phyloP scores from a whole-genome alignment of 2,113 vertebrate species.

The Lampris incognitus region DNA sequence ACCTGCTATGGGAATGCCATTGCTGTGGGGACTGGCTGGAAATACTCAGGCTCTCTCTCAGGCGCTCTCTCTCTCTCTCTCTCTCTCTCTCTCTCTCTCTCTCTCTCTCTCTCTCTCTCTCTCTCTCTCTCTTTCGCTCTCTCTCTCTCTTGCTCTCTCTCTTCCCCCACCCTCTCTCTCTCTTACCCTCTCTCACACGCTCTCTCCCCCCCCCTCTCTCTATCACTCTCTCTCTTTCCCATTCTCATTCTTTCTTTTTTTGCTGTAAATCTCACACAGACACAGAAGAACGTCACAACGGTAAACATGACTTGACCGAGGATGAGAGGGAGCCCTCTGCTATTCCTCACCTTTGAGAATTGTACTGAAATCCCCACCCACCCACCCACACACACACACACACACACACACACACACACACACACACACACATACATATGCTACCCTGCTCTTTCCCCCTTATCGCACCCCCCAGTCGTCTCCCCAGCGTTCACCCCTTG shows the following conservation, averaged over 20 bases:
- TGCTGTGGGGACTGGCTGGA: conserved; percentile 56
- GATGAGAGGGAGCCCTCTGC: conserved; percentile 51
- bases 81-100: conserved; percentile 12
- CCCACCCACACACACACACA: not conserved
- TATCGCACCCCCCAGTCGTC: conserved; percentile 53
- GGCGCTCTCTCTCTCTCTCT: conserved; percentile 27
- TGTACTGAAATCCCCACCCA: conserved; percentile 24
- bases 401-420: too few relatives aligned
- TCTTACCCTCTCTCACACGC: not conserved
- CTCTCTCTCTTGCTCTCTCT: conserved; percentile 11
- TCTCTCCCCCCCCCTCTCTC: too few relatives aligned
- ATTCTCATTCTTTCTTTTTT: conserved; percentile 3
- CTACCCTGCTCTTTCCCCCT: conserved; percentile 1
- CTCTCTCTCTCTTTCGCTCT: conserved; percentile 23
- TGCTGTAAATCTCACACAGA: conserved; percentile 1
- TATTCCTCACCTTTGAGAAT: conserved; percentile 47
- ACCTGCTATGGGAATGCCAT: conserved; percentile 83
- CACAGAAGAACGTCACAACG: conserved; percentile 30
- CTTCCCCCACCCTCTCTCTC: not conserved
- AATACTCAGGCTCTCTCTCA: conserved; percentile 49
- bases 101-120: conserved; percentile 10
- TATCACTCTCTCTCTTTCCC: not conserved
- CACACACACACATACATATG: too few relatives aligned
- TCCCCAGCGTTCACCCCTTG: conserved; percentile 52
- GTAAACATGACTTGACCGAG: conserved; percentile 48